Evolutionary conservation across 2,113 vertebrate species (phyloP).

Genomic region (Microtus richardsoni): DNA sequence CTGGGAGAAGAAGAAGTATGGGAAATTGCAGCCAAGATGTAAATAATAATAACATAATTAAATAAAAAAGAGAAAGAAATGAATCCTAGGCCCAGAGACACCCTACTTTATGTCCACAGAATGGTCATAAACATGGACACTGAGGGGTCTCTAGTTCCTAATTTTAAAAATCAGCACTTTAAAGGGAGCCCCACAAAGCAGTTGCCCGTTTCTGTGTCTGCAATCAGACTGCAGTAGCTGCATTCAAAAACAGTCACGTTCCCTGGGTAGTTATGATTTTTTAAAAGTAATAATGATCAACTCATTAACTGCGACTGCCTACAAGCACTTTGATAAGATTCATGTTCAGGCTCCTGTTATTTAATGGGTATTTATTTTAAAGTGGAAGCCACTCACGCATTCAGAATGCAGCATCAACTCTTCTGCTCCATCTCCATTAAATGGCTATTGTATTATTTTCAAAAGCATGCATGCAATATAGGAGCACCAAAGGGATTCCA

Average conservation of each 20-base stretch:
- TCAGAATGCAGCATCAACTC: conserved; percentile 28
- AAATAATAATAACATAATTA: not conserved
- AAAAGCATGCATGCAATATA: not conserved
- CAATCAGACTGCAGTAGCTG: not conserved
- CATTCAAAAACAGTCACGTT: not conserved
- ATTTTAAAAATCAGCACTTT: not conserved
- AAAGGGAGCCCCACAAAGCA: not conserved
- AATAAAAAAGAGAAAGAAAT: not conserved
- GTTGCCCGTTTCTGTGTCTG: not conserved
- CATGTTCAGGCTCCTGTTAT: conserved; percentile 40
- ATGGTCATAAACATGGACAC: too few relatives aligned
- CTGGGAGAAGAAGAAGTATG: not conserved
- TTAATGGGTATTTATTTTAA: conserved; percentile 71
- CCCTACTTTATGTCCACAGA: not conserved
- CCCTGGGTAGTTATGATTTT: not conserved
- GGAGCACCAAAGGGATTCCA: conserved; percentile 13
- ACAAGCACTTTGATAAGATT: conserved; percentile 43
- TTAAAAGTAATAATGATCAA: conserved; percentile 36
- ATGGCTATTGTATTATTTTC: conserved; percentile 54
- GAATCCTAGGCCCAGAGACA: not conserved
- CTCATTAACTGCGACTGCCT: conserved; percentile 44
- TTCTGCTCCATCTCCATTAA: conserved; percentile 34
- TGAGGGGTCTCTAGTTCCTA: not conserved
- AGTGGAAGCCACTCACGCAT: conserved; percentile 19
- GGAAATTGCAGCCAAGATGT: not conserved